Evolutionary conservation across 2,888 invertebrate genomes (phyloP), one percentile per base, ranked within the genome.

Genomic region (Choristoneura rosaceana): DNA sequence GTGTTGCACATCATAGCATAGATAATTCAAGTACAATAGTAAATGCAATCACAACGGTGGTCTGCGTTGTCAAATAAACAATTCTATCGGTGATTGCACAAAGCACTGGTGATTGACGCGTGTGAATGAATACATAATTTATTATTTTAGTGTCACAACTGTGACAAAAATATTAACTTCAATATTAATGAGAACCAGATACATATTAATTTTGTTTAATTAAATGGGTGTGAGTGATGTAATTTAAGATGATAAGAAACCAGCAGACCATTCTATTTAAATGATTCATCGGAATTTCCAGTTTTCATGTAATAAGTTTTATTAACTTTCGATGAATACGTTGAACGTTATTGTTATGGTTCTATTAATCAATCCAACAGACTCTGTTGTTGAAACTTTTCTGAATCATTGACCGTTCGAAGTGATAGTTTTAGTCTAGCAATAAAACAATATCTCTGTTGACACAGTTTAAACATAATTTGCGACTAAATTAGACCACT

Each of bases 401-500:
- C 25, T 55, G 55, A 55, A 25, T 55, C 55, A 55, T 55, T 55
- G 25, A 55, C 55, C 25, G 55, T 55, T 55, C 5, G 52, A 68
- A 68, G 47, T 68, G 67, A 71, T 60, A 66, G 68, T 55, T 62
- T 38, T 15, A 62, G 64, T 15, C 41, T 64, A 47, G n/a, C 41
- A 50, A 50, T 64, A 60, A 67, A 62, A 67, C 73, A 69, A 63
- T 63, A 55, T 41, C 33, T n/a, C 43, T 33, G 43, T 47, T 64
- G 69, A 69, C 73, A 64, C 64, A 63, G 41, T 69, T 63, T 59
- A 66, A 58, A 15, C 59, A 71, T 76, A 79, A 75, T 79, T 76
- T 75, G 76, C 77, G 76, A 80, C 78, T 77, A 85, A 89, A 90
- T 90, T 89, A 85, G 84, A 82, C 74, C 80, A 81, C 70, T 79